Percentiles rank a stretch among this genome's conserved stretches.
phyloP scores from a whole-genome alignment of 2,888 invertebrate species.

The Ectobius pallidus region DNA sequence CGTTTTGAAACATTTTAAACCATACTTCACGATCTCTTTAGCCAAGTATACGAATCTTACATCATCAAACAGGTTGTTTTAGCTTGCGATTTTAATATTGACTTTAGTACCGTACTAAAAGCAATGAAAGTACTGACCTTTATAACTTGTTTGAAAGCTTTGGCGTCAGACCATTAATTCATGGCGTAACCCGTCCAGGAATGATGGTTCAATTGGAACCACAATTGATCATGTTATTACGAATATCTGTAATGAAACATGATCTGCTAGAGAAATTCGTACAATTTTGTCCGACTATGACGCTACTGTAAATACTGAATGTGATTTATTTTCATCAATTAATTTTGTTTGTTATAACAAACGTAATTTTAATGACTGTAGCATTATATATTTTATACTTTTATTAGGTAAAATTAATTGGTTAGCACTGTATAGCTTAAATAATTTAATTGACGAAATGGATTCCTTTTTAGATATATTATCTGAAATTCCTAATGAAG shows the following conservation, averaged over 20 bases:
- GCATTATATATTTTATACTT: neutral
- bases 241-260: neutral
- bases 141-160: neutral
- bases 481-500: neutral
- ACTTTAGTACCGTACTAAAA: neutral
- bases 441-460: neutral
- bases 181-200: neutral
- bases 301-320: neutral
- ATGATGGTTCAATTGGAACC: neutral
- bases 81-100: neutral
- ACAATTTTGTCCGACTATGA: neutral
- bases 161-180: neutral
- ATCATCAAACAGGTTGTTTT: neutral
- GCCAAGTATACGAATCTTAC: neutral
- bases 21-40: neutral
- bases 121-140: neutral
- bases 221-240: neutral
- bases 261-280: neutral
- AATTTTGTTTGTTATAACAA: neutral
- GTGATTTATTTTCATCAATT: neutral
- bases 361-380: too few species aligned
- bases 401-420: neutral
- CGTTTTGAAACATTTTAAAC: too few species aligned
- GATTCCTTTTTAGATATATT: neutral
- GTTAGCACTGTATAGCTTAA: too few species aligned